phyloP scores from a whole-genome alignment of 1,140 invertebrate genomes.

The Cherax destructor region DNA sequence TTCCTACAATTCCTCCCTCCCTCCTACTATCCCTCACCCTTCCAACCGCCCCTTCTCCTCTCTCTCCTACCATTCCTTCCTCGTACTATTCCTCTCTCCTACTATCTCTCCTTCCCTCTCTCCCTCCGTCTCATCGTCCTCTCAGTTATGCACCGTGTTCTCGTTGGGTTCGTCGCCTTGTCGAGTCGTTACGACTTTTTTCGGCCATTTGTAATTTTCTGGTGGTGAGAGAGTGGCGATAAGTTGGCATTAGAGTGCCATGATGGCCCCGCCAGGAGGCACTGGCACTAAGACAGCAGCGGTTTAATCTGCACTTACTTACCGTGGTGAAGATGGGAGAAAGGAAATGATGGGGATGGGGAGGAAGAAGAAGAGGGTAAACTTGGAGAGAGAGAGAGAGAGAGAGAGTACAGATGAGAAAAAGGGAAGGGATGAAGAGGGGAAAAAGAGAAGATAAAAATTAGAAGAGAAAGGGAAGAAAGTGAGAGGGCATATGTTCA shows the following conservation, averaged over 20 bases:
- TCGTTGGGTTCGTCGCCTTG: neutral
- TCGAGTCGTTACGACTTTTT: neutral
- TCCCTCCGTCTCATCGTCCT: neutral
- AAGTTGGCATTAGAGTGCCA: neutral
- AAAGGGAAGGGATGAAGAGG: too few relatives aligned
- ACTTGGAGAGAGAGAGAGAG: neutral
- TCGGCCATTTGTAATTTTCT: slow-evolving; percentile 20
- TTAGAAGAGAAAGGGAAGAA: too few relatives aligned
- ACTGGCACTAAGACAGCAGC: too few relatives aligned
- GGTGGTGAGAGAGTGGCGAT: neutral
- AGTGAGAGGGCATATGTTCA: too few relatives aligned
- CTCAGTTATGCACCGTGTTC: too few relatives aligned
- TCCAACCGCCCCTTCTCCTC: neutral
- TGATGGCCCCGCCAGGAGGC: neutral
- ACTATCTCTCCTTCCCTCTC: neutral
- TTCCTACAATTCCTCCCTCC: too few relatives aligned
- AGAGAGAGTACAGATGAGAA: neutral
- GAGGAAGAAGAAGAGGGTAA: neutral
- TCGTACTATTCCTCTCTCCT: neutral
- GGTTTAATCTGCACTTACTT: slow-evolving; percentile 25
- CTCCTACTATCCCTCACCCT: too few relatives aligned
- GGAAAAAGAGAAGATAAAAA: too few relatives aligned
- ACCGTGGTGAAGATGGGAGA: neutral
- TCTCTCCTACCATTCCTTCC: neutral
- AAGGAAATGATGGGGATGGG: neutral